Percentiles rank a stretch among this genome's conserved stretches.
Conservation (phyloP, 92 coral and sea anemone genomes). For the Umimayanthus chanpuru region DNA sequence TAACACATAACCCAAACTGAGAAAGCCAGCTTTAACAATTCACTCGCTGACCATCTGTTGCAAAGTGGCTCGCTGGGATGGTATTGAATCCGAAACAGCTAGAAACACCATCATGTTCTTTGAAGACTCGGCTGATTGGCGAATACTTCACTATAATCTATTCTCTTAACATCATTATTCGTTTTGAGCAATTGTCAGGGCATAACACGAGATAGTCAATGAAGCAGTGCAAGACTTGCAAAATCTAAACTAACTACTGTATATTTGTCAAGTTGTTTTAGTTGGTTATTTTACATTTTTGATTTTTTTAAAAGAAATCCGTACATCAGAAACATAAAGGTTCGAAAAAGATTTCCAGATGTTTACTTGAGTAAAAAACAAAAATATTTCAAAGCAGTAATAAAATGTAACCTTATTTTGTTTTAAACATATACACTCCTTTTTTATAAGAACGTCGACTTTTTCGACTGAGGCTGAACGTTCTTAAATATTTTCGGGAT, state of each 20-base stretch:
- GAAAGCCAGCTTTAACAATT: too few species aligned
- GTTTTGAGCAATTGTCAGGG: background rate
- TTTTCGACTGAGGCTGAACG: too few species aligned
- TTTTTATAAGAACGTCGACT: too few species aligned
- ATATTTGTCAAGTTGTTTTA: background rate
- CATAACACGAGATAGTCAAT: background rate
- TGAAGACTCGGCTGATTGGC: conserved; percentile 22
- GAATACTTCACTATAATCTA: background rate
- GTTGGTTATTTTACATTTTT: background rate
- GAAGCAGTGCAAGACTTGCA: conserved; percentile 2
- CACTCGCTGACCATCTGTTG: conserved; percentile 18
- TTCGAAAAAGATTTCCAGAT: background rate
- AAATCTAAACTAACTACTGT: background rate
- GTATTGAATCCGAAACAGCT: conserved; percentile 6
- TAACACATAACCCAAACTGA: background rate
- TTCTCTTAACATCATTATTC: background rate
- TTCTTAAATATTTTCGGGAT: too few species aligned
- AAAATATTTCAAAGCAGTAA: background rate
- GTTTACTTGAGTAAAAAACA: background rate
- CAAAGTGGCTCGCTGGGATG: background rate
- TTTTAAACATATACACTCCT: too few species aligned
- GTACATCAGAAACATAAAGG: background rate
- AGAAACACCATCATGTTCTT: background rate
- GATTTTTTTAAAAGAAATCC: background rate
- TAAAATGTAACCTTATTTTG: background rate